These are phyloP conservation scores for Diarsia mendica DNA, from an alignment of 2,888 invertebrate species.

Conservation along the genomic window DNA sequence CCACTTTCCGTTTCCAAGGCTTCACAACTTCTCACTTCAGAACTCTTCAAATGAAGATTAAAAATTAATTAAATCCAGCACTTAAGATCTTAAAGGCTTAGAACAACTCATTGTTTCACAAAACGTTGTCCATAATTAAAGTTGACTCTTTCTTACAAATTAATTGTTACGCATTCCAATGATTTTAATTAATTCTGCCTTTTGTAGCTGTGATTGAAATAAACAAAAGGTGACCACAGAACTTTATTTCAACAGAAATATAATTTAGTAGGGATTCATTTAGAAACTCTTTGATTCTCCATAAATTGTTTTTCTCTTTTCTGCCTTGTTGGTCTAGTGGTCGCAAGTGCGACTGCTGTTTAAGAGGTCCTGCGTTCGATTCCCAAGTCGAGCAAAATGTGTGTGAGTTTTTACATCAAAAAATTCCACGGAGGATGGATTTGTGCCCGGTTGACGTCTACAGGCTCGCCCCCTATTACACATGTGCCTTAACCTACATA, in stretches of 20 bases:
- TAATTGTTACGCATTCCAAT: constrained; percentile 33
- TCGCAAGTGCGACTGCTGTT: too few relatives aligned
- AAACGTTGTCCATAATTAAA: constrained; percentile 44
- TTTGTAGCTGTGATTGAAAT: constrained; percentile 31
- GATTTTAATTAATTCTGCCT: constrained; percentile 42
- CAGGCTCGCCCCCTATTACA: too few relatives aligned
- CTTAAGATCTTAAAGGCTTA: constrained; percentile 41
- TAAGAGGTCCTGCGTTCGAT: too few relatives aligned
- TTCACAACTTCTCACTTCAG: constrained; percentile 18
- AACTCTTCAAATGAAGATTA: constrained; percentile 35
- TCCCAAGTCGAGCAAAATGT: too few relatives aligned
- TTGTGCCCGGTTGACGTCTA: too few relatives aligned
- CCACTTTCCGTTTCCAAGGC: constrained; percentile 10
- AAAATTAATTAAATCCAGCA: constrained; percentile 52
- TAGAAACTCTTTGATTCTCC: constrained; percentile 8
- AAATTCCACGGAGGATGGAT: too few relatives aligned
- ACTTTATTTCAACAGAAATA: not conserved
- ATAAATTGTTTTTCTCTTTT: not conserved
- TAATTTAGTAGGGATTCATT: not conserved
- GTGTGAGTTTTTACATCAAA: too few relatives aligned
- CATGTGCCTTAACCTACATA: too few relatives aligned
- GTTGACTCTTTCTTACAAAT: constrained; percentile 35
- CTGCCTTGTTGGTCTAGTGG: too few relatives aligned
- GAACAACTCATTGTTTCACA: constrained; percentile 42
- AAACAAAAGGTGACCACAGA: constrained; percentile 13